Evolutionary conservation across 2,113 vertebrate species (phyloP).

Genomic region (Clarias batrachus): DNA sequence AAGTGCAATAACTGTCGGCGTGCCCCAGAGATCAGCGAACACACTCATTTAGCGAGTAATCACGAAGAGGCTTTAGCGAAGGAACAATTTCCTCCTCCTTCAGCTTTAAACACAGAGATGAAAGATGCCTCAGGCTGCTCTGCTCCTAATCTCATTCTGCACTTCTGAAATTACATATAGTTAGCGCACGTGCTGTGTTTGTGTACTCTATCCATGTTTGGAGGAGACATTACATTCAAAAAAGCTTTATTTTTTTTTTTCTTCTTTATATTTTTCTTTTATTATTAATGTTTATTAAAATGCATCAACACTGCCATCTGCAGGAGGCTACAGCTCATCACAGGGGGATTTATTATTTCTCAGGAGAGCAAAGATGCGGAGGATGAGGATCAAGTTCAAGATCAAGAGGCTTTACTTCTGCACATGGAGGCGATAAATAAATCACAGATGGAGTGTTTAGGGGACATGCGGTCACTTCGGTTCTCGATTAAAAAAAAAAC

Average conservation of each 20-base stretch:
- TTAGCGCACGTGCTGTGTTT: background rate
- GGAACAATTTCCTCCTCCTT: constrained; percentile 11
- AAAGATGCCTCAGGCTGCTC: background rate
- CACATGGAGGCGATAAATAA: background rate
- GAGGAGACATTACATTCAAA: background rate
- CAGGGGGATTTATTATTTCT: background rate
- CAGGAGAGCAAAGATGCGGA: constrained; percentile 46
- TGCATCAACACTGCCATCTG: constrained; percentile 72
- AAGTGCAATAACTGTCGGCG: constrained; percentile 6
- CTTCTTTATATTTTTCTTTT: background rate
- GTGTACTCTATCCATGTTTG: background rate
- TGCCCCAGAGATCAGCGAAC: constrained; percentile 18
- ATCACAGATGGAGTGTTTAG: background rate
- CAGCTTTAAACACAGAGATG: background rate
- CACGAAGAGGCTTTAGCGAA: background rate
- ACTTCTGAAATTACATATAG: background rate
- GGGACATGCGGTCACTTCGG: background rate
- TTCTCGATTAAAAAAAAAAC: too few species aligned
- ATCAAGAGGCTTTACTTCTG: background rate
- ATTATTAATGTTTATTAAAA: constrained; percentile 26
- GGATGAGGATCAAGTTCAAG: background rate
- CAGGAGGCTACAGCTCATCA: constrained; percentile 45
- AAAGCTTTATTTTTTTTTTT: too few species aligned
- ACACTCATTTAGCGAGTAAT: constrained; percentile 6
- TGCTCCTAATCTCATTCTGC: background rate